Percentiles rank a stretch among this genome's conserved stretches.
These are phyloP conservation scores for Seladonia tumulorum DNA, from an alignment of 2,888 invertebrate genomes.

Conservation along the genomic window DNA sequence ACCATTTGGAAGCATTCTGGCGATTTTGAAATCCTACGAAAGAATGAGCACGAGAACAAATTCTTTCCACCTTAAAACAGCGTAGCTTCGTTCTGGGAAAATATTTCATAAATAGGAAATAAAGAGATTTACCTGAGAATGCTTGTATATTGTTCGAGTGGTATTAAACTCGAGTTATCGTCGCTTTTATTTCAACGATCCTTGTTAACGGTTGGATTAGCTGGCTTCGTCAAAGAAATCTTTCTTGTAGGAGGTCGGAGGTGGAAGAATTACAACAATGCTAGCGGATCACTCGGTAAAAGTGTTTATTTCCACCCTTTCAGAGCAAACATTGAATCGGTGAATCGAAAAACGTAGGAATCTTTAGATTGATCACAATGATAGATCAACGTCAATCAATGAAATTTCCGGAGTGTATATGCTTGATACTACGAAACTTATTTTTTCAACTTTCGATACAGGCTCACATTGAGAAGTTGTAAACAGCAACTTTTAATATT, in stretches of 20 bases:
- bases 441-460: too few species aligned
- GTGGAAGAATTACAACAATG: background rate
- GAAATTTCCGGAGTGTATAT: too few species aligned
- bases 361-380: too few species aligned
- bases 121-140: background rate
- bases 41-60: background rate
- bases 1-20: too few species aligned
- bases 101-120: background rate
- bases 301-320: background rate
- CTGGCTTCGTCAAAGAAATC: background rate
- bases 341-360: too few species aligned
- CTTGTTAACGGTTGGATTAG: slow-evolving; percentile 1
- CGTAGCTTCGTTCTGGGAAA: background rate
- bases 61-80: background rate
- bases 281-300: background rate
- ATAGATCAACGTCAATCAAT: too few species aligned
- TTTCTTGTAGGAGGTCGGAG: background rate
- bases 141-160: background rate
- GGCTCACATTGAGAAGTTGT: too few species aligned
- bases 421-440: too few species aligned
- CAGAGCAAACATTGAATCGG: background rate
- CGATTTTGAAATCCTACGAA: background rate
- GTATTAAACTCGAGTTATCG: background rate
- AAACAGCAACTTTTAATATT: too few species aligned
- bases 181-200: slow-evolving; percentile 1